Conservation (phyloP, 2,888 invertebrate genomes). For the Myopa testacea region DNA sequence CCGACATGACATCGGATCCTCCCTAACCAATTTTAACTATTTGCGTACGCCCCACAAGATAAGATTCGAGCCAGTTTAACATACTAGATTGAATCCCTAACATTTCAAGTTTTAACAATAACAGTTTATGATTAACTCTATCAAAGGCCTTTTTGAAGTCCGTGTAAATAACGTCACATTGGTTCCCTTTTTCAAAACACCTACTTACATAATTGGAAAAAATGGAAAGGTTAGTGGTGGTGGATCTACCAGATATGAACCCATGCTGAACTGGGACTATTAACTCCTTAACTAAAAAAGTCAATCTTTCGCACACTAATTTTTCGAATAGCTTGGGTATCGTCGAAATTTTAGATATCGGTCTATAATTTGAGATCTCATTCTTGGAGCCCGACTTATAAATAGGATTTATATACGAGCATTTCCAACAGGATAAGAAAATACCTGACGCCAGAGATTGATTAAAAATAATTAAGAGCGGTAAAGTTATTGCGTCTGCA, state of each 20-base stretch:
- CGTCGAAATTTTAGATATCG: no score
- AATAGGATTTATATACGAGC: not conserved
- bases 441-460: not conserved
- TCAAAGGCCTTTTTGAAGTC: no score
- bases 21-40: not conserved
- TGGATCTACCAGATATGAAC: conserved; percentile 11
- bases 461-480: not conserved
- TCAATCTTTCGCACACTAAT: not conserved
- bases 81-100: conserved; percentile 8
- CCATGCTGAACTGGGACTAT: conserved; percentile 6
- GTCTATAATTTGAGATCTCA: not conserved
- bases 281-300: not conserved
- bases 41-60: not conserved
- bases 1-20: not conserved
- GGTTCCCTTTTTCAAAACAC: no score
- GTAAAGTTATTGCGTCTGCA: not conserved
- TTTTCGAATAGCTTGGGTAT: conserved; percentile 4
- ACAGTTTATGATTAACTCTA: no score
- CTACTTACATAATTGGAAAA: not conserved
- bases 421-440: conserved; percentile 4
- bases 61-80: conserved; percentile 6
- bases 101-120: no score
- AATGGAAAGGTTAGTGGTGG: not conserved
- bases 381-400: conserved; percentile 18
- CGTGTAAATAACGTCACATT: no score